Evolutionary conservation across 2,113 vertebrate genomes (phyloP).

Genomic region (Regulus satrapa): DNA sequence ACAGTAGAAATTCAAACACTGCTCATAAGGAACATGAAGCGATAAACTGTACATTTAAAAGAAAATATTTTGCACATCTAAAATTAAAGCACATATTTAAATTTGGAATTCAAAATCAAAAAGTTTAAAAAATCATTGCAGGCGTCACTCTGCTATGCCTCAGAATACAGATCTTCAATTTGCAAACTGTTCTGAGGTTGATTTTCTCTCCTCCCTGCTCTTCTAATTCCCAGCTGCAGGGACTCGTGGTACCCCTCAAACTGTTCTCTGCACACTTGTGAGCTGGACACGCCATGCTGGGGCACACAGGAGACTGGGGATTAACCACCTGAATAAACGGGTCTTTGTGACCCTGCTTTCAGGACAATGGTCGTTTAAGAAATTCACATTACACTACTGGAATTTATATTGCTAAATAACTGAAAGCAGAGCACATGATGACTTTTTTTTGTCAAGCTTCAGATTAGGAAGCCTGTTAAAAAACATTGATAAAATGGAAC

Average conservation of each 20-base stretch:
- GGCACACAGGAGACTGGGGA: neutral
- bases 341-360: neutral
- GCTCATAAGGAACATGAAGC: neutral
- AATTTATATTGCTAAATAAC: neutral
- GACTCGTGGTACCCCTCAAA: rapidly evolving
- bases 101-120: neutral
- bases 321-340: neutral
- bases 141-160: neutral
- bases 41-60: neutral
- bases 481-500: neutral
- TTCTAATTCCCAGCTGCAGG: neutral
- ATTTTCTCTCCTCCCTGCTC: neutral
- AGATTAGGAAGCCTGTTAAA: neutral
- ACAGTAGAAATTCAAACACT: neutral
- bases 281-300: neutral
- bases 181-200: neutral
- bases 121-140: neutral
- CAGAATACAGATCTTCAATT: neutral
- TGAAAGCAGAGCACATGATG: neutral
- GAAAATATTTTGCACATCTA: neutral
- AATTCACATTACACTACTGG: neutral
- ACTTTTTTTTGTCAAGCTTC: neutral
- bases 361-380: rapidly evolving
- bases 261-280: neutral
- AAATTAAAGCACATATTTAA: neutral